Evolutionary conservation across 1,140 invertebrate genomes (phyloP), one percentile per base, ranked within the genome.

Genomic region (Xylocopa sonorina): DNA sequence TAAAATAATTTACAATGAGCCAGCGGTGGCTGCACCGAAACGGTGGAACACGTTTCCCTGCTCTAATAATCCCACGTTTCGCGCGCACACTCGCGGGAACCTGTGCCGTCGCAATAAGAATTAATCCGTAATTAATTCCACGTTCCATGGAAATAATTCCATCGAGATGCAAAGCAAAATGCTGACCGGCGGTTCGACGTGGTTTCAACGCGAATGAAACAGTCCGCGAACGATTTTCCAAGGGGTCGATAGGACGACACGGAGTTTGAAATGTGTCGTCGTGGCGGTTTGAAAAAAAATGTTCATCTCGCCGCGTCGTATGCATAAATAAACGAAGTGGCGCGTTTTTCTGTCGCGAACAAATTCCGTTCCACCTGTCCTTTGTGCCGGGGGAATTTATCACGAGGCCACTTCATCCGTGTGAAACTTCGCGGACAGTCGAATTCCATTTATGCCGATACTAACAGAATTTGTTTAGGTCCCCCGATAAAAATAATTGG

Each of bases 321-420:
- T 16, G 66, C 48, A 68, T 68, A 68, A 51, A 38, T 68, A 68
- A 51, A 51, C 32, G 5, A n/a, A n/a, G n/a, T n/a, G 16, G 7
- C 6, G 32, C 57, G 57, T 60, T 60, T 60, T 9, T 9, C n/a
- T 5, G 12, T 21, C 10, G 16, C 3, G 50, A 6, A 32, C 14
- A 43, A 18, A 67, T 51, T 34, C 32, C 3, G 21, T 51, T 51
- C 7, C 10, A 16, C 32, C 14, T 9, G 64, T 32, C 10, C 9
- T 21, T 6, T 51, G 12, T 51, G 14, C 1, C 6, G 0, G 0
- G 12, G 12, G 6, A 9, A 67, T 68, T 51, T 68, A 68, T 51
- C 32, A 9, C 12, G 46, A n/a, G 24, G 50, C n/a, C 43, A 29
- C 29, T n/a, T 12, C 10, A 3, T n/a, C n/a, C 29, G 16, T 51